phyloP scores from a whole-genome alignment of 1,140 invertebrate species.

The Hylyphantes graminicola region DNA sequence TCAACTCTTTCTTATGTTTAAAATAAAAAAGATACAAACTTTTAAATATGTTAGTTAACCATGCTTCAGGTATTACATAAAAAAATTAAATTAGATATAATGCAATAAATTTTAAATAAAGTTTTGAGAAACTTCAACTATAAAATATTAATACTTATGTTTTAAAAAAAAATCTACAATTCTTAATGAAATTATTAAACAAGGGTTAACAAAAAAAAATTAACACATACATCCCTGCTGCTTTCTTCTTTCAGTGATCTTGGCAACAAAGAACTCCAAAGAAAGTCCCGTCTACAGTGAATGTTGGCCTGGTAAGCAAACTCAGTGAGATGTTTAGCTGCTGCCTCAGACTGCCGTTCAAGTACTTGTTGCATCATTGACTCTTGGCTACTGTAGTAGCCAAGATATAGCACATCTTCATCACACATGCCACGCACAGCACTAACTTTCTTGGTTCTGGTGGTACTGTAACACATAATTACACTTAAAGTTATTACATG shows the following conservation, averaged over 20 bases:
- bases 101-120: no score
- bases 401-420: conserved; percentile 79
- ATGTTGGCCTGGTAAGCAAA: conserved; percentile 77
- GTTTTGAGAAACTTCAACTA: no score
- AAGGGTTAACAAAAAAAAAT: no score
- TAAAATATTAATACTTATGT: no score
- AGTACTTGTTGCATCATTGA: conserved; percentile 79
- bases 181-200: no score
- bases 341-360: conserved; percentile 73
- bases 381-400: conserved; percentile 81
- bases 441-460: background rate
- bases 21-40: no score
- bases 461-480: background rate
- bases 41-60: no score
- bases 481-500: no score
- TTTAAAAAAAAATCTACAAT: no score
- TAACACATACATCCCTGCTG: conserved; percentile 53
- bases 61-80: no score
- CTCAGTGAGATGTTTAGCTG: conserved; percentile 73
- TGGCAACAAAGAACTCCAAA: conserved; percentile 78
- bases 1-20: no score
- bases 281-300: conserved; percentile 78
- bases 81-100: no score
- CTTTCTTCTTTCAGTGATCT: conserved; percentile 65
- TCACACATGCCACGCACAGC: conserved; percentile 60